phyloP scores from a whole-genome alignment of 2,888 invertebrate genomes.

The Byasa hedistus region DNA sequence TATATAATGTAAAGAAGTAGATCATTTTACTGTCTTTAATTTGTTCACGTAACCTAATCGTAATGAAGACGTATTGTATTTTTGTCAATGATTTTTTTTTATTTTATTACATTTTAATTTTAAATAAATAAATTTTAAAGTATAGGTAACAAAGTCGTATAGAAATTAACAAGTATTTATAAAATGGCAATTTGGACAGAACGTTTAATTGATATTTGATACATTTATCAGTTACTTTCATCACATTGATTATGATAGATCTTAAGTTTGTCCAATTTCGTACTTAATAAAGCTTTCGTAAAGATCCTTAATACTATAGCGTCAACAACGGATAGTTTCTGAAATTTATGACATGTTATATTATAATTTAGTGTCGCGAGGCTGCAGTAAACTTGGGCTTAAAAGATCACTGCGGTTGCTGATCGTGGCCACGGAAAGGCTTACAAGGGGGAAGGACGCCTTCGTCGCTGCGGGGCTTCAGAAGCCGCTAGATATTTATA shows the following conservation, averaged over 20 bases:
- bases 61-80: no score
- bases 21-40: no score
- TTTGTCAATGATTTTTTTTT: no score
- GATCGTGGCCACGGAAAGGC: constrained; percentile 36
- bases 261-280: constrained; percentile 20
- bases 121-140: no score
- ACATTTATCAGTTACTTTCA: background rate
- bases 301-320: constrained; percentile 57
- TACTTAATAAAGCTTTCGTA: constrained; percentile 37
- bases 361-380: constrained; percentile 76
- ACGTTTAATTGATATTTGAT: no score
- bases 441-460: constrained; percentile 29
- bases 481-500: background rate
- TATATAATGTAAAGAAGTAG: no score
- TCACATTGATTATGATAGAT: background rate
- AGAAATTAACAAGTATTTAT: no score
- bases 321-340: constrained; percentile 72
- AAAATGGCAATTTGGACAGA: no score
- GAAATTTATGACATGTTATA: constrained; percentile 78
- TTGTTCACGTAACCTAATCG: no score
- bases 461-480: constrained; percentile 4
- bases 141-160: no score
- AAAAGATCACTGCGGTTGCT: constrained; percentile 65
- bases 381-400: constrained; percentile 72
- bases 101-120: no score